A percentile compares a stretch with the other conserved stretches of the same genome.
phyloP scores from a whole-genome alignment of 2,888 invertebrate genomes.

The Dynastes maya region DNA sequence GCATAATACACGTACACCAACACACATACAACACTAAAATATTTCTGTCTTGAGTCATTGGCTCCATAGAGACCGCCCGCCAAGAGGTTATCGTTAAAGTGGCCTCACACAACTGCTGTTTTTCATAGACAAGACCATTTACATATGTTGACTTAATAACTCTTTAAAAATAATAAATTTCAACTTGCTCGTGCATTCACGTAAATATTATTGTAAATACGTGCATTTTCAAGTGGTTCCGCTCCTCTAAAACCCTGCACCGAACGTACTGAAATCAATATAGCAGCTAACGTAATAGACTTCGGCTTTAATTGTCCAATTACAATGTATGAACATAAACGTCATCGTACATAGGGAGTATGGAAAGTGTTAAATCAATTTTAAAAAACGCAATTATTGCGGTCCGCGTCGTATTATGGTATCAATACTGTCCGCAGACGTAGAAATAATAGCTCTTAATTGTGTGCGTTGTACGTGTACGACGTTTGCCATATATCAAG shows the following conservation, averaged over 20 bases:
- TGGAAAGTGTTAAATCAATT: conserved; percentile 15
- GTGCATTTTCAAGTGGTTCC: conserved; percentile 2
- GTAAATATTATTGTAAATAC: conserved; percentile 29
- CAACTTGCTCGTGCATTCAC: conserved; percentile 9
- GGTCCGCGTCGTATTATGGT: neutral
- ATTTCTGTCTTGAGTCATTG: conserved; percentile 46
- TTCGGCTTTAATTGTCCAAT: neutral
- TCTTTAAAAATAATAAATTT: conserved; percentile 39
- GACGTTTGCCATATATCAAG: conserved; percentile 27
- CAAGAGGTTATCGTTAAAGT: conserved; percentile 45
- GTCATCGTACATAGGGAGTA: neutral
- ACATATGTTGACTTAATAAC: conserved; percentile 39
- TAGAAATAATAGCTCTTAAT: conserved; percentile 14
- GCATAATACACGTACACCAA: neutral
- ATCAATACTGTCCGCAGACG: conserved; percentile 4
- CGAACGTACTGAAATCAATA: neutral
- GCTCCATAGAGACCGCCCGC: conserved; percentile 41
- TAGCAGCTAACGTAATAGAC: neutral
- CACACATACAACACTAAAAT: conserved; percentile 18
- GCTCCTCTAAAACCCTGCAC: neutral
- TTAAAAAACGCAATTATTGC: conserved; percentile 3
- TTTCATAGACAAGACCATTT: conserved; percentile 36
- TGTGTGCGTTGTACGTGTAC: no score
- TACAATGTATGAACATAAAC: neutral
- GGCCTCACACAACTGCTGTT: conserved; percentile 41